phyloP scores from a whole-genome alignment of 2,888 invertebrate genomes.

The Tetragnatha montana region DNA sequence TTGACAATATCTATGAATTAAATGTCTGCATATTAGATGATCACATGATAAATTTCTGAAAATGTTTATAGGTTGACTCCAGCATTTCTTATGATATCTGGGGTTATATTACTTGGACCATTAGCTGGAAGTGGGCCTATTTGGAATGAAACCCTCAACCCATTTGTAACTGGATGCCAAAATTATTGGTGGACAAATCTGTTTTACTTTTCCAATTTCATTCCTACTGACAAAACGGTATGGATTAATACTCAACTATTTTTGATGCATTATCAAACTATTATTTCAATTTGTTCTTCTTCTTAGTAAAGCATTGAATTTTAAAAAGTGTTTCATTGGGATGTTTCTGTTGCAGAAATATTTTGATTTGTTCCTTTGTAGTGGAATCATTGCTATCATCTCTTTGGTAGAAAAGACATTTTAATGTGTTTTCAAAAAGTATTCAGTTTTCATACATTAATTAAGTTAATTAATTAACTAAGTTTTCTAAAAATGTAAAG shows the following conservation, averaged over 20 bases:
- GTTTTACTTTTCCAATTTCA: conserved; percentile 69
- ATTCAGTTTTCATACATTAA: too few relatives aligned
- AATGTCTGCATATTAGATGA: too few relatives aligned
- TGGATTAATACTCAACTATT: conserved; percentile 12
- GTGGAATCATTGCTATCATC: background rate
- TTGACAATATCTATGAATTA: background rate
- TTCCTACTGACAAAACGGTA: conserved; percentile 66
- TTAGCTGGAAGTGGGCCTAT: conserved; percentile 67
- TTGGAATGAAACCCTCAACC: conserved; percentile 70
- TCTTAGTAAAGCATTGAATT: background rate
- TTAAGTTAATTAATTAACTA: too few relatives aligned
- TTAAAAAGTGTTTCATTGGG: background rate
- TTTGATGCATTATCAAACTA: background rate
- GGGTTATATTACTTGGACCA: conserved; percentile 63
- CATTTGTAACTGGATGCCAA: conserved; percentile 66
- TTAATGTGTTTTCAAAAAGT: too few relatives aligned
- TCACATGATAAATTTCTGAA: background rate
- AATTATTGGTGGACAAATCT: conserved; percentile 72
- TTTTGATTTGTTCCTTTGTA: too few relatives aligned
- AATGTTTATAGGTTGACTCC: conserved; percentile 62
- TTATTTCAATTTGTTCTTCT: background rate
- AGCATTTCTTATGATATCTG: conserved; percentile 66
- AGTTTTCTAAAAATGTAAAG: too few relatives aligned
- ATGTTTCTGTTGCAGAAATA: background rate
- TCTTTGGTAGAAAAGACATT: background rate